Conservation (phyloP, 2,113 vertebrate species). For the human (Homo sapiens) region GRCh38 chr18:69379001-69379500, state of each 20-base stretch:
- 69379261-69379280: constrained; percentile 46
- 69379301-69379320: constrained; percentile 56
- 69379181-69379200: constrained; percentile 10
- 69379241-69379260: neutral
- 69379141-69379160: neutral
- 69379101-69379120: neutral
- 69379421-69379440: constrained; percentile 31
- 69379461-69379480: constrained; percentile 28
- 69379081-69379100: neutral
- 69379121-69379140: neutral
- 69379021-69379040: too few relatives aligned
- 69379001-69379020: too few relatives aligned
- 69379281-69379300: constrained; percentile 43
- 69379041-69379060: too few relatives aligned
- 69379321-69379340: constrained; percentile 50
- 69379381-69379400: constrained; percentile 58
- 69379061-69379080: too few relatives aligned
- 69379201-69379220: constrained; percentile 24
- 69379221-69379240: neutral
- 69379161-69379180: neutral
- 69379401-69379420: neutral
- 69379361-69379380: constrained; percentile 40
- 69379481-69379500: neutral
- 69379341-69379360: constrained; percentile 55
- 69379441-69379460: constrained; percentile 35